Conservation (phyloP, 2,113 vertebrate genomes). For the Shinisaurus crocodilurus region DNA sequence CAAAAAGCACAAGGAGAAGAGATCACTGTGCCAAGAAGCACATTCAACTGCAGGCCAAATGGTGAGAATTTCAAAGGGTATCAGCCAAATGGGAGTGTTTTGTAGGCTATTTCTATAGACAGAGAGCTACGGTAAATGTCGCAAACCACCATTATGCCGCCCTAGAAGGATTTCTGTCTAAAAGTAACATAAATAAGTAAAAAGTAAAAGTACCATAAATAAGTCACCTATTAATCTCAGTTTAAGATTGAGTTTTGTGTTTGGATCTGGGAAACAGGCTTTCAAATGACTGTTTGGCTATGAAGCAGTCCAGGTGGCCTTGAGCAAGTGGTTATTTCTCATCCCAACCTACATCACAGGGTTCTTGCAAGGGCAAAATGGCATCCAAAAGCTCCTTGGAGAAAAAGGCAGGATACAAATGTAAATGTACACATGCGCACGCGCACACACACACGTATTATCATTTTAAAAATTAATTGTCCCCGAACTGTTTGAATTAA, state of each 20-base stretch:
- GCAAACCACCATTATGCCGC: not conserved
- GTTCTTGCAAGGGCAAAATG: no score
- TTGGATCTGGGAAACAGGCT: not conserved
- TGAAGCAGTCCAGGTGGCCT: not conserved
- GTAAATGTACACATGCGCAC: not conserved
- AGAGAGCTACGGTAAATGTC: not conserved
- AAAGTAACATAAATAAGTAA: not conserved
- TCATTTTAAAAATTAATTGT: not conserved
- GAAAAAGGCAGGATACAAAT: not conserved
- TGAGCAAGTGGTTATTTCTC: not conserved
- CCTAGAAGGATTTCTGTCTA: not conserved
- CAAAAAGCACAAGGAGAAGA: slow-evolving; percentile 9
- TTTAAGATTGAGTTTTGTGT: not conserved
- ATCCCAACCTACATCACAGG: not conserved
- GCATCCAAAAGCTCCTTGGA: not conserved
- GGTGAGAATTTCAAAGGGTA: slow-evolving; percentile 38
- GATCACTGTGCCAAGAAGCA: slow-evolving; percentile 1
- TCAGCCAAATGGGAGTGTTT: not conserved
- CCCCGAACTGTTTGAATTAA: not conserved
- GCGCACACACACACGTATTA: not conserved
- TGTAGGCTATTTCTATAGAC: not conserved
- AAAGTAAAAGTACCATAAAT: no score
- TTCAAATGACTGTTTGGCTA: not conserved
- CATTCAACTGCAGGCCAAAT: slow-evolving; percentile 44
- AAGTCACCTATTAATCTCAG: not conserved